Evolutionary conservation across 1,140 invertebrate genomes (phyloP).

Genomic region (Drosophila asahinai): DNA sequence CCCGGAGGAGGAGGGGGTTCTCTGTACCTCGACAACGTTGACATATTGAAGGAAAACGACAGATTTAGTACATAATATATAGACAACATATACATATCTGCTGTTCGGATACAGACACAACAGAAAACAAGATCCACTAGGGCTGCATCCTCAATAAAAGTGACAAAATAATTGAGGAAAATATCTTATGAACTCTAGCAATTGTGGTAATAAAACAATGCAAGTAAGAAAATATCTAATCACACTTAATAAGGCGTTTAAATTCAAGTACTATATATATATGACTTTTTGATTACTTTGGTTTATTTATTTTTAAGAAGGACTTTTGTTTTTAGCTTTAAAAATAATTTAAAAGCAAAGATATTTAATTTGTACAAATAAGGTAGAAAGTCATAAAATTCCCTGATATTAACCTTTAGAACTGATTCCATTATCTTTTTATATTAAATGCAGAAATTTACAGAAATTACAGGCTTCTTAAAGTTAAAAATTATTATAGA

Average conservation of each 20-base stretch:
- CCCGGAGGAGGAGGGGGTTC: neutral
- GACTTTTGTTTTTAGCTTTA: neutral
- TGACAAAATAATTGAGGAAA: neutral
- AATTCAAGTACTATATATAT: neutral
- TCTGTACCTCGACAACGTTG: constrained; percentile 61
- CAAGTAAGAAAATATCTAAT: neutral
- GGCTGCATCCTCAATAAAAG: constrained; percentile 17
- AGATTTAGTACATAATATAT: constrained; percentile 83
- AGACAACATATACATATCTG: constrained; percentile 49
- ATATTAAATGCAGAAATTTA: too few relatives aligned
- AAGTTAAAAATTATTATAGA: too few relatives aligned
- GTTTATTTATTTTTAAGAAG: neutral
- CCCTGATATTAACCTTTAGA: too few relatives aligned
- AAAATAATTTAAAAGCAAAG: too few relatives aligned
- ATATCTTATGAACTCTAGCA: neutral
- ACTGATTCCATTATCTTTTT: neutral
- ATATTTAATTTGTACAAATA: too few relatives aligned
- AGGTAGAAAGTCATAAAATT: neutral
- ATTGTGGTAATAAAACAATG: neutral
- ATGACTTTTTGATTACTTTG: neutral
- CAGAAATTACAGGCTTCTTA: too few relatives aligned
- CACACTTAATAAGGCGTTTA: neutral
- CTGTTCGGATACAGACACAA: constrained; percentile 34
- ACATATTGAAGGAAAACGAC: constrained; percentile 84
- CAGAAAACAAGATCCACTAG: constrained; percentile 20